phyloP scores from a whole-genome alignment of 1,140 invertebrate species.

The Drosophila setifemur region DNA sequence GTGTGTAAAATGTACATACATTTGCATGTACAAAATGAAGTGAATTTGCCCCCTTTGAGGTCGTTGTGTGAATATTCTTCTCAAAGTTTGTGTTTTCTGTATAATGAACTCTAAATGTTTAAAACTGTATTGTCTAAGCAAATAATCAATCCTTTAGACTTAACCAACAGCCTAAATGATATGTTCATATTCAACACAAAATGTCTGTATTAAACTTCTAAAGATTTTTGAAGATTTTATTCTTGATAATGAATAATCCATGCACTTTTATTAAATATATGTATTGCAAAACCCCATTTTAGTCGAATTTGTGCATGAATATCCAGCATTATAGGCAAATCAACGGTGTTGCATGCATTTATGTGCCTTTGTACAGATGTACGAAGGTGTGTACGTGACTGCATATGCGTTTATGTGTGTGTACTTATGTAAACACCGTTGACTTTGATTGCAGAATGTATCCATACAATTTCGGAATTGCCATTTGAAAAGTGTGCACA shows the following conservation, averaged over 20 bases:
- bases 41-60: conserved; percentile 27
- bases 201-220: conserved; percentile 1
- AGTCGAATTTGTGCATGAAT: not conserved
- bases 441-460: conserved; percentile 7
- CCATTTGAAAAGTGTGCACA: not conserved
- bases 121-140: too few relatives aligned
- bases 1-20: conserved; percentile 1
- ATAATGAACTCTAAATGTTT: too few relatives aligned
- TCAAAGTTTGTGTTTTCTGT: conserved; percentile 3
- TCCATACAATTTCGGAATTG: not conserved
- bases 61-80: conserved; percentile 22
- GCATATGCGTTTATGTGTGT: conserved; percentile 6
- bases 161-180: too few relatives aligned
- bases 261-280: not conserved
- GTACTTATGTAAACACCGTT: conserved; percentile 27
- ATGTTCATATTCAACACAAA: too few relatives aligned
- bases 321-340: not conserved
- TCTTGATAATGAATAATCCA: not conserved
- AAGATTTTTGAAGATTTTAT: too few relatives aligned
- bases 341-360: not conserved
- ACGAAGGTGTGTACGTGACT: conserved; percentile 30
- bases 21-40: conserved; percentile 15
- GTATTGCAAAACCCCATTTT: not conserved
- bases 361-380: not conserved
- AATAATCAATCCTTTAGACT: conserved; percentile 27